These are phyloP conservation scores for Nicator chloris DNA, from an alignment of 2,113 vertebrate species.

Conservation along the genomic window DNA sequence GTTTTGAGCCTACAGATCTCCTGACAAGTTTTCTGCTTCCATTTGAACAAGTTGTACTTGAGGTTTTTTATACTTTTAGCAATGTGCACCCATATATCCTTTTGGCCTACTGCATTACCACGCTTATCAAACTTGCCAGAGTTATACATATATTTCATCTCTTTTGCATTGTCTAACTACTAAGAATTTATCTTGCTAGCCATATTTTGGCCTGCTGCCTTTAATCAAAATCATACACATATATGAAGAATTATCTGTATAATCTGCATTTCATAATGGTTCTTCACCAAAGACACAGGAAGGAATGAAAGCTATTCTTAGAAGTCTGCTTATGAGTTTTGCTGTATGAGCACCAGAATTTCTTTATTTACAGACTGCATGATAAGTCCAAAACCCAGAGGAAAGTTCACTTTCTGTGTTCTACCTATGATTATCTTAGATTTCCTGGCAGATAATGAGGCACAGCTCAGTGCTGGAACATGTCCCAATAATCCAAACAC, in stretches of 20 bases:
- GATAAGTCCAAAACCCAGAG: not conserved
- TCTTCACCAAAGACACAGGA: not conserved
- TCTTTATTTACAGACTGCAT: not conserved
- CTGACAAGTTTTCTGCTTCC: not conserved
- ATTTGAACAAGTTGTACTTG: not conserved
- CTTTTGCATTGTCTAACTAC: not conserved
- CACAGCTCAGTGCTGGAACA: not conserved
- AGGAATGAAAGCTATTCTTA: not conserved
- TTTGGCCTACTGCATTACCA: not conserved
- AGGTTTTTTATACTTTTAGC: not conserved
- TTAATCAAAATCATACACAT: not conserved
- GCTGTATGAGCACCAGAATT: not conserved
- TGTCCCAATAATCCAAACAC: not conserved
- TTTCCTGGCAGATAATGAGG: not conserved
- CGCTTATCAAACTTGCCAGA: not conserved
- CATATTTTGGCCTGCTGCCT: not conserved
- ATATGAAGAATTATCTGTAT: not conserved
- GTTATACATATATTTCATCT: not conserved
- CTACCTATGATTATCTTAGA: not conserved
- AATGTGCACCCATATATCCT: not conserved
- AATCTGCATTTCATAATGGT: not conserved
- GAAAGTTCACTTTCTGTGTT: not conserved
- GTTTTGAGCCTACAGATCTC: not conserved
- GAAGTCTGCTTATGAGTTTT: not conserved
- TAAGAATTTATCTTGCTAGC: not conserved